Evolutionary conservation across 2,797 vertebrate species (phyloP), one percentile per base, ranked within the genome.

Genomic region (Tokudaia muenninki): DNA sequence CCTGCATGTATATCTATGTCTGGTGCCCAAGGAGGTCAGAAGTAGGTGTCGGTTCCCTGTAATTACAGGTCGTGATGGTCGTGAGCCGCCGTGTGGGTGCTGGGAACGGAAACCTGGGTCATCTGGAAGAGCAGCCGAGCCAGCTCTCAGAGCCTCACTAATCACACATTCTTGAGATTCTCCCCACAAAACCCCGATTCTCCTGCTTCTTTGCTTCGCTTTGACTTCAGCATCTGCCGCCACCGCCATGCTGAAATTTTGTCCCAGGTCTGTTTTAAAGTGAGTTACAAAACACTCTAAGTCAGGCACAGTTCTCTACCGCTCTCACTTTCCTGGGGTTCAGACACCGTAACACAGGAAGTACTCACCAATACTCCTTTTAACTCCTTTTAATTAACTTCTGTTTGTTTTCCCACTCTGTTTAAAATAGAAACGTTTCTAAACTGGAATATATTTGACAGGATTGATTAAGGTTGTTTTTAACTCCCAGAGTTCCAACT

Each of bases 311-410:
- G 74, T 94, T 96, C 96, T 82, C 63, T 88, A 3, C 52, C 21
- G 2, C 83, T 34, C 91, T 44, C 26, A n/a, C 44, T 96, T 93
- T 94, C 50, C 67, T 17, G 4, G 41, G 17, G 61, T 88, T 87
- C 74, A 65, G 57, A 52, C 94, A 94, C 57, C 50, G 4, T 90
- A 95, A 94, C 55, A 52, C 52, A 29, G 9, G 14, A 90, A 95
- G 21, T 14, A 63, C 70, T 81, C 41, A 67, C 50, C 19, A 44
- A 5, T 44, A 26, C 80, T 92, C 41, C 52, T 93, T 94, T 96
- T 90, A 91, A 26, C 80, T 92, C 41, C 52, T 93, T 94, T 96
- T 90, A 91, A 94, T 92, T 87, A 91, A 95, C 67, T 95, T 94
- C 44, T 94, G 7, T 94, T 97, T 96, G 70, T 59, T 93, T 95